A percentile compares a stretch with the other conserved stretches of the same genome.
phyloP scores from a whole-genome alignment of 2,888 invertebrate genomes.

The Tinea pellionella region DNA sequence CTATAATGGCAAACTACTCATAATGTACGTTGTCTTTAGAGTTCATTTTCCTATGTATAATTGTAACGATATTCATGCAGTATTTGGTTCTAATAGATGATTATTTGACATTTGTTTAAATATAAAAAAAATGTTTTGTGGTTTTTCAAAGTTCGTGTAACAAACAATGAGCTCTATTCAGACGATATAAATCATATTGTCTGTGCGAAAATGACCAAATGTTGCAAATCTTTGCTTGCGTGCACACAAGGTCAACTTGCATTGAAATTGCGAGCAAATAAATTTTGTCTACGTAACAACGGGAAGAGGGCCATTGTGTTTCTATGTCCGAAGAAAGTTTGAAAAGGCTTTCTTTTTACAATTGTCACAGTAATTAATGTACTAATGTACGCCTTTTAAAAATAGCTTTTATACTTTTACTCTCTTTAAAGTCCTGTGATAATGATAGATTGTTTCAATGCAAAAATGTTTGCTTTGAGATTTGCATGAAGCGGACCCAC shows the following conservation, averaged over 20 bases:
- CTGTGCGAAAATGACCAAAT: slow-evolving; percentile 56
- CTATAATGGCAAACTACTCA: not conserved
- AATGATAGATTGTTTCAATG: slow-evolving; percentile 37
- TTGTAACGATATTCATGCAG: no score
- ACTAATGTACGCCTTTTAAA: slow-evolving; percentile 41
- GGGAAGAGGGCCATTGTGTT: slow-evolving; percentile 29
- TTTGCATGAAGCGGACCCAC: slow-evolving; percentile 55
- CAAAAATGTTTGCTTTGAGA: slow-evolving; percentile 29
- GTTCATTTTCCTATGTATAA: no score
- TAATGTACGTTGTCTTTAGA: no score
- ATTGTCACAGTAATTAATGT: slow-evolving; percentile 56
- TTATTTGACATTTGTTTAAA: not conserved
- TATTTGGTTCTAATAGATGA: not conserved
- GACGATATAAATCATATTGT: slow-evolving; percentile 46
- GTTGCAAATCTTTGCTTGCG: slow-evolving; percentile 41
- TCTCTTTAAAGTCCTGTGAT: slow-evolving; percentile 45
- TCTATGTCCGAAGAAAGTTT: slow-evolving; percentile 31
- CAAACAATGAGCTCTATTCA: slow-evolving; percentile 4
- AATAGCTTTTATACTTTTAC: slow-evolving; percentile 49
- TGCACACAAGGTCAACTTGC: slow-evolving; percentile 49
- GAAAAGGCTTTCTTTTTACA: slow-evolving; percentile 46
- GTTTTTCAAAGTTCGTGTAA: not conserved
- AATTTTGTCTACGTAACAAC: slow-evolving; percentile 26
- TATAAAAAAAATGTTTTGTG: not conserved
- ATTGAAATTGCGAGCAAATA: slow-evolving; percentile 35